These are phyloP conservation scores for Drosophila ficusphila DNA, from an alignment of 1,140 invertebrate species.

Conservation along the genomic window DNA sequence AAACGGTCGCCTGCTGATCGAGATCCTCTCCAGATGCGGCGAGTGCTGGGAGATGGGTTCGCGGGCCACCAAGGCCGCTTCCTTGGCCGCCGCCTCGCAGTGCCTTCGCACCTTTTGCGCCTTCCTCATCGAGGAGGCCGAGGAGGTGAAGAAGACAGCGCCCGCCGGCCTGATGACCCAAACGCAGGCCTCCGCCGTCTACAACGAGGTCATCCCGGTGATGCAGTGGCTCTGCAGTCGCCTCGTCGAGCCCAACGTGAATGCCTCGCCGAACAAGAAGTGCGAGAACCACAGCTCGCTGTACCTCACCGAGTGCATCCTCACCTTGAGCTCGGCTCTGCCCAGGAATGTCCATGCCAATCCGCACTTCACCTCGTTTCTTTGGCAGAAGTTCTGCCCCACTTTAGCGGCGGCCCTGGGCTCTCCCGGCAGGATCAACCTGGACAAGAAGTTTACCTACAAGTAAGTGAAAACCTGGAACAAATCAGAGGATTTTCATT, in stretches of 20 bases:
- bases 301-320: constrained; percentile 93
- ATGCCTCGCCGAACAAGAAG: constrained; percentile 85
- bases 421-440: constrained; percentile 86
- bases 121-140: constrained; percentile 86
- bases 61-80: constrained; percentile 91
- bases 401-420: constrained; percentile 94
- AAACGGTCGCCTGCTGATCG: constrained; percentile 91
- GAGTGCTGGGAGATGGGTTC: constrained; percentile 90
- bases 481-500: not conserved
- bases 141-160: constrained; percentile 82
- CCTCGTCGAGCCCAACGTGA: constrained; percentile 88
- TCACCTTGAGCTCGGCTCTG: constrained; percentile 92
- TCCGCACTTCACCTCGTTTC: constrained; percentile 92
- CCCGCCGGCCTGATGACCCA: constrained; percentile 82
- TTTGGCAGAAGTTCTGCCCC: constrained; percentile 97
- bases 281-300: constrained; percentile 87
- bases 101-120: constrained; percentile 92
- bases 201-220: constrained; percentile 95
- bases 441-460: constrained; percentile 84
- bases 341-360: constrained; percentile 92
- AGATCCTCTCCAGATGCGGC: constrained; percentile 89
- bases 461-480: constrained; percentile 73
- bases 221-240: constrained; percentile 95
- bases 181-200: constrained; percentile 90
- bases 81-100: constrained; percentile 92